Conservation (phyloP, 2,113 vertebrate species). For the Etia nguti region DNA sequence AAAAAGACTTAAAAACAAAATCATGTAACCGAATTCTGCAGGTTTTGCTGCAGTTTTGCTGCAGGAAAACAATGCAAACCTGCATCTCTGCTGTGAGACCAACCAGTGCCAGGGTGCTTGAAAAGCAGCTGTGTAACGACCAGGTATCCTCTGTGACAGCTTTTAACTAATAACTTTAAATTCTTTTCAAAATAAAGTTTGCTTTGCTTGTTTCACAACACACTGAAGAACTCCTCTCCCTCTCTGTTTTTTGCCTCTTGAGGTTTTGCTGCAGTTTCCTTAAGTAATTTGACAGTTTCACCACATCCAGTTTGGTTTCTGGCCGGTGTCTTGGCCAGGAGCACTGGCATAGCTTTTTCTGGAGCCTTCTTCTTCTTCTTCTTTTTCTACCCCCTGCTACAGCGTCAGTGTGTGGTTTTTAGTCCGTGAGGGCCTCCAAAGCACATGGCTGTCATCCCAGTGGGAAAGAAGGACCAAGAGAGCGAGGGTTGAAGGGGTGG, state of each 20-base stretch:
- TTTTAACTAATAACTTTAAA: not conserved
- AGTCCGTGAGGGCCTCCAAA: slow-evolving; percentile 68
- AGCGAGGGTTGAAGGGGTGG: not conserved
- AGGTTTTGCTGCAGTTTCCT: slow-evolving; percentile 76
- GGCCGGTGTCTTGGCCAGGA: slow-evolving; percentile 65
- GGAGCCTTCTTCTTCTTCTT: slow-evolving; percentile 53
- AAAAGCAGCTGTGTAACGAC: not conserved
- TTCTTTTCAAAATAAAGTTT: slow-evolving; percentile 12
- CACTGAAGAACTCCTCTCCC: not conserved
- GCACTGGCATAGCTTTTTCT: slow-evolving; percentile 67
- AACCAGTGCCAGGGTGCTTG: not conserved
- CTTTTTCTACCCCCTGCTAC: slow-evolving; percentile 65
- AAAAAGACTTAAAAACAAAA: not conserved
- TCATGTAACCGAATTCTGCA: not conserved
- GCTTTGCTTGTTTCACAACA: slow-evolving; percentile 35
- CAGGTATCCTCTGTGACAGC: not conserved
- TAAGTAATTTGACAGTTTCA: slow-evolving; percentile 79
- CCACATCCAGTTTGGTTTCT: slow-evolving; percentile 80
- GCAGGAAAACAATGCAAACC: not conserved
- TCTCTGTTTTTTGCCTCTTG: slow-evolving; percentile 54
- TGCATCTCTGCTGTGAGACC: not conserved
- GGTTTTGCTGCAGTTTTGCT: too few species aligned
- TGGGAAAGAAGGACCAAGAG: slow-evolving; percentile 27
- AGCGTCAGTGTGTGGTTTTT: slow-evolving; percentile 72
- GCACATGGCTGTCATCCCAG: slow-evolving; percentile 67